These are phyloP conservation scores for Menidia beryllina DNA, from an alignment of 2,113 vertebrate genomes.

Conservation along the genomic window DNA sequence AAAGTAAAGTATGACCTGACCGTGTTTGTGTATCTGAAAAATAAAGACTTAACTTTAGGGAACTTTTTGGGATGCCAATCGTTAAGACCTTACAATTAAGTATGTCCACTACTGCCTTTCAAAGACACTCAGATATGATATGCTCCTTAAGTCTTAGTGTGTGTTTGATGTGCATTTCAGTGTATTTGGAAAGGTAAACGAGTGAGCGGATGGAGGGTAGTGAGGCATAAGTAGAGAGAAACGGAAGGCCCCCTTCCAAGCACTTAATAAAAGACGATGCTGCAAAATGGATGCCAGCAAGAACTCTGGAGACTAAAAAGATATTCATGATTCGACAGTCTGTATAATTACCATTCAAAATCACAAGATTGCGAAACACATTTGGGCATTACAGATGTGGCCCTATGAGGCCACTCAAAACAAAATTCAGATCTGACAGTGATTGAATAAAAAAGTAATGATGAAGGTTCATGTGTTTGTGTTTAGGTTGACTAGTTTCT, in stretches of 20 bases:
- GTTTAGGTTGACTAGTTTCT: no score
- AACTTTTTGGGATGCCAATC: neutral
- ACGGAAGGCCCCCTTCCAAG: conserved; percentile 32
- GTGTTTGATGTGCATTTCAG: neutral
- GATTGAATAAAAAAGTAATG: no score
- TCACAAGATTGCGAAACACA: neutral
- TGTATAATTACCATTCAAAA: neutral
- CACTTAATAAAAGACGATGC: conserved; percentile 63
- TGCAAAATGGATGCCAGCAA: conserved; percentile 47
- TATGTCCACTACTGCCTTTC: neutral
- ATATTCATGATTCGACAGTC: neutral
- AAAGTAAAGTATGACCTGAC: neutral
- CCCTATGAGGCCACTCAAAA: neutral
- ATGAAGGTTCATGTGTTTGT: no score
- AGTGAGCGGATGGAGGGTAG: conserved; percentile 10
- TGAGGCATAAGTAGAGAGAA: conserved; percentile 42
- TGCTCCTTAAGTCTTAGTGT: neutral
- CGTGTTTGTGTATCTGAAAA: neutral
- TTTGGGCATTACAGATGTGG: neutral
- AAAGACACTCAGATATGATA: neutral
- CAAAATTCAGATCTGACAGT: neutral
- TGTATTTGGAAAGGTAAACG: conserved; percentile 5
- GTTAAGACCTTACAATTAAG: neutral
- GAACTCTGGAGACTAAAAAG: conserved; percentile 18
- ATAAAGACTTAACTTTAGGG: neutral